Conservation (phyloP, 2,113 vertebrate species). For the Misgurnus anguillicaudatus region DNA sequence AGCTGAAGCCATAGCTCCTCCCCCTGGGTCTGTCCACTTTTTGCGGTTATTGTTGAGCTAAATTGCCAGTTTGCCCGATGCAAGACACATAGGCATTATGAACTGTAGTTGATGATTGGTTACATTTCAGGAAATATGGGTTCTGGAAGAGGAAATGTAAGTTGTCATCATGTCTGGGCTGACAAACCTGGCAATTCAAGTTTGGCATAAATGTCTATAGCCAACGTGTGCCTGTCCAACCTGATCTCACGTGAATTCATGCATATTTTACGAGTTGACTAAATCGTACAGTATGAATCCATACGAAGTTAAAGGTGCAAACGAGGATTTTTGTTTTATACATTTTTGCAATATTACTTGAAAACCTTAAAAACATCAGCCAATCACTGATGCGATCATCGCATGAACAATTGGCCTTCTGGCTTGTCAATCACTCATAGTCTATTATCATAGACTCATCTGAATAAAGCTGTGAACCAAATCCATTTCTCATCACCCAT, state of each 20-base stretch:
- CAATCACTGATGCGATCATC: too few relatives aligned
- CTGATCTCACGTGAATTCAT: background rate
- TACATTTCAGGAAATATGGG: slow-evolving; percentile 34
- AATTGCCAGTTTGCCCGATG: slow-evolving; percentile 12
- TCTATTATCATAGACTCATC: too few relatives aligned
- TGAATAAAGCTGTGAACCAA: too few relatives aligned
- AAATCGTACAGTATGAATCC: too few relatives aligned
- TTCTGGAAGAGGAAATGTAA: slow-evolving; percentile 4
- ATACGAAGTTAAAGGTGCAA: too few relatives aligned
- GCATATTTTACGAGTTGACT: too few relatives aligned
- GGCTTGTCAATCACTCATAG: too few relatives aligned
- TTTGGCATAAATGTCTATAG: background rate
- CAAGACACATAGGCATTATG: background rate
- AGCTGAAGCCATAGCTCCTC: slow-evolving; percentile 10
- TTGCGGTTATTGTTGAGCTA: slow-evolving; percentile 3
- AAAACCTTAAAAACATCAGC: too few relatives aligned
- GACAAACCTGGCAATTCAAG: background rate
- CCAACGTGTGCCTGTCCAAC: background rate
- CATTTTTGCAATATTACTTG: too few relatives aligned
- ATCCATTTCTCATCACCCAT: slow-evolving; percentile 18
- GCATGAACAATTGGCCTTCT: too few relatives aligned
- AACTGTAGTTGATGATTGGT: slow-evolving; percentile 7
- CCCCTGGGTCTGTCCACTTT: background rate
- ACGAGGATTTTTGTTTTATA: too few relatives aligned
- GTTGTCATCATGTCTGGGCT: slow-evolving; percentile 1